Percentiles rank a stretch among this genome's conserved stretches.
Evolutionary conservation across 2,888 invertebrate species (phyloP).

Genomic region (Osmoderma eremita): DNA sequence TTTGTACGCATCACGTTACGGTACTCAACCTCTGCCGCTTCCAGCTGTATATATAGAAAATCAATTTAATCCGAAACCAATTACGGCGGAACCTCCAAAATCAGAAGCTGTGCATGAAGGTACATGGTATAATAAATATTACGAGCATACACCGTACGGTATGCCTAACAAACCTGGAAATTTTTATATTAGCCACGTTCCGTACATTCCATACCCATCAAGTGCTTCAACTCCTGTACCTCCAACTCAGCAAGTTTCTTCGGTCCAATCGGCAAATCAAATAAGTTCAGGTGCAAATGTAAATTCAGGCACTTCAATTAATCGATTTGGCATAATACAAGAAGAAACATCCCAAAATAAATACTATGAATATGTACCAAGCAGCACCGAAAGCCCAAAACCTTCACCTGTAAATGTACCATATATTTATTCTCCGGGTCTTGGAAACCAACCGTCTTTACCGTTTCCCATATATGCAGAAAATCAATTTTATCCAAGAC

Average conservation of each 20-base stretch:
- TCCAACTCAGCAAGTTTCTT: neutral
- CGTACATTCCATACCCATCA: constrained; percentile 1
- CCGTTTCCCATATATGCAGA: constrained; percentile 2
- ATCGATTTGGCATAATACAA: constrained; percentile 13
- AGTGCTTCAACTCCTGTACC: neutral
- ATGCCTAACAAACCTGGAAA: neutral
- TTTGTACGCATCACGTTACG: constrained; percentile 10
- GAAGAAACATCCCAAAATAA: constrained; percentile 12
- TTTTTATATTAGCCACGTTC: neutral
- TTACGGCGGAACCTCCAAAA: neutral
- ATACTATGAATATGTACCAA: constrained; percentile 8
- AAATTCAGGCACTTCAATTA: neutral
- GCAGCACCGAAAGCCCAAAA: constrained; percentile 47
- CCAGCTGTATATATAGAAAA: neutral
- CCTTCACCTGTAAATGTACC: neutral
- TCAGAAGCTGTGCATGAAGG: neutral
- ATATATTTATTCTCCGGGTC: neutral
- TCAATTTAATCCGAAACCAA: constrained; percentile 9
- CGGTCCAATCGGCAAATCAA: constrained; percentile 14
- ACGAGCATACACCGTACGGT: constrained; percentile 6
- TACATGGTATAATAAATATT: neutral
- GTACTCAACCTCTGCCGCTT: neutral
- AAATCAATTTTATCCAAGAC: constrained; percentile 1
- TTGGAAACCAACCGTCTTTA: neutral
- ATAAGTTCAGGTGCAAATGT: neutral